Conservation (phyloP, 2,113 vertebrate genomes). For the Saguinus imperator region DNA sequence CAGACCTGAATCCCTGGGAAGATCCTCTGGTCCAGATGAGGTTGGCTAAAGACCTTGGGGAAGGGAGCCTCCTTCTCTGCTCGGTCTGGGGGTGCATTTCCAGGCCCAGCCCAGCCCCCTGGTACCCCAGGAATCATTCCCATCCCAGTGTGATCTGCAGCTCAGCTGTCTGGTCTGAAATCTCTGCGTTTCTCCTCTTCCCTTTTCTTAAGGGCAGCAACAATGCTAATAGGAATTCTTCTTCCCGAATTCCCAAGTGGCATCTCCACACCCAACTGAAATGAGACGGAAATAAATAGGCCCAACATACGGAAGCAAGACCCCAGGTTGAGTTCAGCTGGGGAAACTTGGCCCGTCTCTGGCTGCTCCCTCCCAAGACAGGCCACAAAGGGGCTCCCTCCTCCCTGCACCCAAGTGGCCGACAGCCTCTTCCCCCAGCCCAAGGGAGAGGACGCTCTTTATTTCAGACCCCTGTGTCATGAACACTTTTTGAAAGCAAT, state of each 20-base stretch:
- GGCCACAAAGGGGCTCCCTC: no score
- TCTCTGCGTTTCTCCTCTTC: not conserved
- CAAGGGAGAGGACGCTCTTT: conserved; percentile 5
- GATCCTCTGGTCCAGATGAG: not conserved
- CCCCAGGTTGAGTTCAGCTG: not conserved
- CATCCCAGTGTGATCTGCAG: fast-evolving
- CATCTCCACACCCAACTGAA: not conserved
- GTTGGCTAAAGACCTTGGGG: not conserved
- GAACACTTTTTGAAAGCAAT: conserved; percentile 69
- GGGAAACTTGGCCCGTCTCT: not conserved
- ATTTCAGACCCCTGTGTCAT: conserved; percentile 4
- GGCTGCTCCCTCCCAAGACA: not conserved
- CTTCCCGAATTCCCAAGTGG: not conserved
- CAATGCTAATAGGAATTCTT: not conserved
- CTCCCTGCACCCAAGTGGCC: not conserved
- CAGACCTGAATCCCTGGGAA: not conserved
- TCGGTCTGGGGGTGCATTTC: not conserved
- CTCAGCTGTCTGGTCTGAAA: not conserved
- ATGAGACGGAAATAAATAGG: not conserved
- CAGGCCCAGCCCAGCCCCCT: not conserved
- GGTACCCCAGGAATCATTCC: fast-evolving
- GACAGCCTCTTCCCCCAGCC: not conserved
- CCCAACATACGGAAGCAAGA: not conserved
- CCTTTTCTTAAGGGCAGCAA: not conserved
- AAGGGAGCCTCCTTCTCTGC: not conserved